Percentiles rank a stretch among this genome's conserved stretches.
phyloP scores from a whole-genome alignment of 2,113 vertebrate species.

The Psittacula cyanocephala region DNA sequence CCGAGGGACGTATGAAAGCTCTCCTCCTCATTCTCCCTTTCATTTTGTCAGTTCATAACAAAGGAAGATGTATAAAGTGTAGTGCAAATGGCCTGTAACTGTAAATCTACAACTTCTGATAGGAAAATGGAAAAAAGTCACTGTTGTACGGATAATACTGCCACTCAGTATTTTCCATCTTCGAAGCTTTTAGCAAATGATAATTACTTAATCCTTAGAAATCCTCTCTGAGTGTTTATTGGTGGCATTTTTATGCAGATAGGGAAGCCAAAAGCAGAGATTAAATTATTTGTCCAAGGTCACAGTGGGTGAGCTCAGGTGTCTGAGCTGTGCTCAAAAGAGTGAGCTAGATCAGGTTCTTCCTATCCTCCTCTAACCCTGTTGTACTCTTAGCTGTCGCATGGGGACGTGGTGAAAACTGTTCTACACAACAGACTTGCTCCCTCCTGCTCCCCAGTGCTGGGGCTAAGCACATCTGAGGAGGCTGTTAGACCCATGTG shows the following conservation, averaged over 20 bases:
- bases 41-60: neutral
- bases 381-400: neutral
- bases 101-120: neutral
- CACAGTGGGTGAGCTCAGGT: slow-evolving; percentile 19
- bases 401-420: neutral
- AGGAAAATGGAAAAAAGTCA: neutral
- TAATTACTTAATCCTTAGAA: neutral
- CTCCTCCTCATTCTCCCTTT: neutral
- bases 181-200: slow-evolving; percentile 5
- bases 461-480: rapidly evolving
- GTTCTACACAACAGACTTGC: neutral
- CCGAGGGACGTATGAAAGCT: neutral
- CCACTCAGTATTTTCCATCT: neutral
- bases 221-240: slow-evolving; percentile 2
- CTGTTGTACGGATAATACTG: neutral
- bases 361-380: neutral
- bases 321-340: slow-evolving; percentile 4
- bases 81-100: neutral
- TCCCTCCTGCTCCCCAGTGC: neutral
- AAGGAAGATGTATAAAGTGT: neutral
- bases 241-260: neutral
- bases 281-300: slow-evolving; percentile 47
- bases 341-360: neutral
- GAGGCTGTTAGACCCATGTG: neutral
- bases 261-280: neutral